Evolutionary conservation across 2,113 vertebrate species (phyloP).

Genomic region (Hucho hucho): DNA sequence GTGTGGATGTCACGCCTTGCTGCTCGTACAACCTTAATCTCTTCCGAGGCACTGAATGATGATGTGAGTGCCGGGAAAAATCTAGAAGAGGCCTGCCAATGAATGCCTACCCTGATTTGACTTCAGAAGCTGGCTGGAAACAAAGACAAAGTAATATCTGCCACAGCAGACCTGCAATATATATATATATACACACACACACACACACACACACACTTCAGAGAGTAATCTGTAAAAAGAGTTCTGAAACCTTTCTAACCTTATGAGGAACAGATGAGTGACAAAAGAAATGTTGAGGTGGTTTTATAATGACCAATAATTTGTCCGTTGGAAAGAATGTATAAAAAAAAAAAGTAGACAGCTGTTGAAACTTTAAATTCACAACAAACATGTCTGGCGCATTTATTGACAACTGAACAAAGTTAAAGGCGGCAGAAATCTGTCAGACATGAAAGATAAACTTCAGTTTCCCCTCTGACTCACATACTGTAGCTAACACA

Average conservation of each 20-base stretch:
- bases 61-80: background rate
- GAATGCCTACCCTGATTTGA: background rate
- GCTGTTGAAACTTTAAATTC: background rate
- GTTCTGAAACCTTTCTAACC: no score
- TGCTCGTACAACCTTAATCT: background rate
- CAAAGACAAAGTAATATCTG: background rate
- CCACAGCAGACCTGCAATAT: background rate
- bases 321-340: no score
- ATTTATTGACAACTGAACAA: background rate
- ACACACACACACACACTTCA: background rate
- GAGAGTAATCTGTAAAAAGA: background rate
- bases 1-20: background rate
- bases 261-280: no score
- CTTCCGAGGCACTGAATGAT: background rate
- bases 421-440: background rate
- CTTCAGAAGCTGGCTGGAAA: background rate
- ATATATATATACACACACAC: no score
- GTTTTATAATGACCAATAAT: no score
- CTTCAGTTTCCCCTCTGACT: background rate
- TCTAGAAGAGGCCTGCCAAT: background rate
- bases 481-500: background rate
- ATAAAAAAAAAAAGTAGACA: no score
- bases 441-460: background rate
- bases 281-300: no score
- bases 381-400: background rate